Evolutionary conservation across 2,797 vertebrate genomes (phyloP).

Genomic region (Oreortyx pictus): DNA sequence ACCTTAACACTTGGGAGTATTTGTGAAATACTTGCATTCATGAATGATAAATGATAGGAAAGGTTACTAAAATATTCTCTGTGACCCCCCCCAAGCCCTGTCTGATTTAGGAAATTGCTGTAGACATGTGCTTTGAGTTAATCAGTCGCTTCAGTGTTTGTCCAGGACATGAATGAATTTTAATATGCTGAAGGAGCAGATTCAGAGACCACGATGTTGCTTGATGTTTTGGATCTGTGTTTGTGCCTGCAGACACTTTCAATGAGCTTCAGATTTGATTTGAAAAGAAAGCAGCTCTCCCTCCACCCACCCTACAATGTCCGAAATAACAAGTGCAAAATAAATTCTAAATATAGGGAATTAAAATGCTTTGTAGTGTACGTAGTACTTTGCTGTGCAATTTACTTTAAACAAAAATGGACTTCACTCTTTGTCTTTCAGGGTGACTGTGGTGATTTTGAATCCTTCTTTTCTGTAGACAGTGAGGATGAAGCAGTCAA

Average conservation of each 20-base stretch:
- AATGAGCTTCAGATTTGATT: neutral
- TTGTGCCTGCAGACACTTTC: neutral
- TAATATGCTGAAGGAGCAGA: neutral
- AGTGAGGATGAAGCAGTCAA: neutral
- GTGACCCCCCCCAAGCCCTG: neutral
- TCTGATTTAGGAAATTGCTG: neutral
- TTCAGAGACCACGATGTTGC: neutral
- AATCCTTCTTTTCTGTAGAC: neutral
- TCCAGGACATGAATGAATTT: neutral
- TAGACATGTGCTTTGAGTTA: neutral
- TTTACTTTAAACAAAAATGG: neutral
- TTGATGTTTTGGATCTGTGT: neutral
- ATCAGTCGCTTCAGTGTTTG: neutral
- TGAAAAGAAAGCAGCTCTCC: neutral
- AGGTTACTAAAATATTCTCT: neutral
- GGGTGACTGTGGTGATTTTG: neutral
- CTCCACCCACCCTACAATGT: neutral
- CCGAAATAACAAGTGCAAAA: neutral
- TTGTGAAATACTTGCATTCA: neutral
- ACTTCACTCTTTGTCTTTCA: neutral
- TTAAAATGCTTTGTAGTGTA: neutral
- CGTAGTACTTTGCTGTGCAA: neutral
- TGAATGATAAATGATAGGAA: neutral
- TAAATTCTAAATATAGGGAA: neutral
- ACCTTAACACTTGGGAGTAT: neutral